phyloP scores from a whole-genome alignment of 2,113 vertebrate species.

The Desmodus rotundus region DNA sequence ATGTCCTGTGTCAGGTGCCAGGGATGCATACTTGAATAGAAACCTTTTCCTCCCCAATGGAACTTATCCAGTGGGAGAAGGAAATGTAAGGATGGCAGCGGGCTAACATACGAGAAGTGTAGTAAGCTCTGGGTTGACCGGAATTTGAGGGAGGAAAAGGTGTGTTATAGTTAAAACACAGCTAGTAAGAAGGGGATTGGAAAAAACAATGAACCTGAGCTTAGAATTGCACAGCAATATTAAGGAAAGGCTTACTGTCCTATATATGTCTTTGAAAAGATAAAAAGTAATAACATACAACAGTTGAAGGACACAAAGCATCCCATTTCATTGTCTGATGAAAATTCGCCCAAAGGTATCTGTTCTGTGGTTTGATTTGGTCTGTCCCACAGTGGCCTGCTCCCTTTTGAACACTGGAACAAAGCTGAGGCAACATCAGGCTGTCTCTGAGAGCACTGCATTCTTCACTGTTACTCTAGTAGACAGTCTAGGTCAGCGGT shows the following conservation, averaged over 20 bases:
- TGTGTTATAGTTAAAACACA: not conserved
- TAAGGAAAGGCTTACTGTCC: not conserved
- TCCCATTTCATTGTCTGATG: not conserved
- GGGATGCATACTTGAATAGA: not conserved
- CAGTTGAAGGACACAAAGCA: not conserved
- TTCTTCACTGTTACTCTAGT: not conserved
- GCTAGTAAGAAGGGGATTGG: not conserved
- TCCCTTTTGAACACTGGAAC: conserved; percentile 50
- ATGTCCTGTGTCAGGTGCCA: not conserved
- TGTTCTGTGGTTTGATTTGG: not conserved
- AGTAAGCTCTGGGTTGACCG: not conserved
- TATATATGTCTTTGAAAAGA: not conserved
- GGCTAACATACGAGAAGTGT: not conserved
- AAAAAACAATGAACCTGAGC: not conserved
- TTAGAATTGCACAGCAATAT: not conserved
- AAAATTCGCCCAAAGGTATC: not conserved
- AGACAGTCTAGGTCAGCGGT: conserved; percentile 51
- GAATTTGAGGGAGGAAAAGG: not conserved
- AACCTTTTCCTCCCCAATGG: not conserved
- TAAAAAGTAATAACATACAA: not conserved
- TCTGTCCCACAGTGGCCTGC: not conserved
- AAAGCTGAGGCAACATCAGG: not conserved
- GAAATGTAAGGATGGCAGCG: not conserved
- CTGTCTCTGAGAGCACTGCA: conserved; percentile 2
- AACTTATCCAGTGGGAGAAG: not conserved